Evolutionary conservation across 2,113 vertebrate species (phyloP).

Genomic region (Centropus bengalensis): DNA sequence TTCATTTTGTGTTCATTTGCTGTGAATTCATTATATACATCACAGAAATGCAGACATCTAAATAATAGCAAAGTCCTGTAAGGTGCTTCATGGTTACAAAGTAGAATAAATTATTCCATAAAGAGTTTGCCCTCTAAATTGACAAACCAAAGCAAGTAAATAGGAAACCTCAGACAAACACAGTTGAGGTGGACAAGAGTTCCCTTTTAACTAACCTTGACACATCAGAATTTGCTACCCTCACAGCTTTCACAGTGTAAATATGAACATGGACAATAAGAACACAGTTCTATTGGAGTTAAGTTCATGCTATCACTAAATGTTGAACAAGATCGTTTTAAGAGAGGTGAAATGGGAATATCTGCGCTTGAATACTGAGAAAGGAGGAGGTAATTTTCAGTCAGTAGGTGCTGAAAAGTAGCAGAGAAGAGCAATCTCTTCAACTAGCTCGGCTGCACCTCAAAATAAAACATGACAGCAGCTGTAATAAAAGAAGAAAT

Average conservation of each 20-base stretch:
- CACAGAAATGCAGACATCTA: neutral
- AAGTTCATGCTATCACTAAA: neutral
- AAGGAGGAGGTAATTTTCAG: neutral
- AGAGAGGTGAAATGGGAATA: neutral
- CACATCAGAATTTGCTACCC: neutral
- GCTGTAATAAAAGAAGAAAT: neutral
- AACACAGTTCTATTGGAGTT: neutral
- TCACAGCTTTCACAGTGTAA: neutral
- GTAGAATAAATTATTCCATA: neutral
- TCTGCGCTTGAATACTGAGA: neutral
- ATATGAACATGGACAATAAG: neutral
- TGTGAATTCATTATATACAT: neutral
- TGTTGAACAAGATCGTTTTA: neutral
- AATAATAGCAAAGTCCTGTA: neutral
- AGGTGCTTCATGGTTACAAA: neutral
- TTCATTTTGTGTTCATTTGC: neutral
- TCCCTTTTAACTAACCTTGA: neutral
- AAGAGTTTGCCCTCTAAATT: neutral
- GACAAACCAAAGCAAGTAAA: neutral
- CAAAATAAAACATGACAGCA: neutral
- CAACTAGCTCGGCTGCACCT: neutral
- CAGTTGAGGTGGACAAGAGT: neutral
- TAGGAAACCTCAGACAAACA: neutral
- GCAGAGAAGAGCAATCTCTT: neutral
- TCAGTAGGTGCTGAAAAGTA: neutral